A percentile compares a stretch with the other conserved stretches of the same genome.
phyloP scores from a whole-genome alignment of 2,888 invertebrate species.

The Theretra japonica region DNA sequence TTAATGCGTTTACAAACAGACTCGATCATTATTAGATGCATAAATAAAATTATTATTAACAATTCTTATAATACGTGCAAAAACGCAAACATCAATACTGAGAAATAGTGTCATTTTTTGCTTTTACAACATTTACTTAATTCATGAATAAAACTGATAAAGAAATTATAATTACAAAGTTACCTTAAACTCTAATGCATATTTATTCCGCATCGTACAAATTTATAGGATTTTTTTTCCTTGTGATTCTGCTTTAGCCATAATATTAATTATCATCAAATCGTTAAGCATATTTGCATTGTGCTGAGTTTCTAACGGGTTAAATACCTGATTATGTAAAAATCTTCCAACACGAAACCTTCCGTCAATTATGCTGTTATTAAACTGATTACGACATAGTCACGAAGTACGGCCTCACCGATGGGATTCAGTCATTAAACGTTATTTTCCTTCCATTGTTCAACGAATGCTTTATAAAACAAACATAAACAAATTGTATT shows the following conservation, averaged over 20 bases:
- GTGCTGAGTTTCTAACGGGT: slow-evolving; percentile 28
- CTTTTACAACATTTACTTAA: no score
- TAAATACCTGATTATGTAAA: slow-evolving; percentile 39
- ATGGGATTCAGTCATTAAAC: slow-evolving; percentile 37
- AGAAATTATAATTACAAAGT: no score
- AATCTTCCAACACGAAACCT: slow-evolving; percentile 53
- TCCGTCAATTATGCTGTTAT: slow-evolving; percentile 53
- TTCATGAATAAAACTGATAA: no score
- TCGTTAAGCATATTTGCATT: slow-evolving; percentile 2
- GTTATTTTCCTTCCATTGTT: slow-evolving; percentile 54
- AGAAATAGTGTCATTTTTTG: neutral
- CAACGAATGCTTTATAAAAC: slow-evolving; percentile 32
- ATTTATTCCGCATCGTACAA: no score
- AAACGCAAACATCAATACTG: neutral
- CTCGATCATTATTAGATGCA: neutral
- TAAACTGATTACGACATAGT: slow-evolving; percentile 48
- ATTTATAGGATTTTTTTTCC: no score
- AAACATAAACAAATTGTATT: slow-evolving; percentile 5
- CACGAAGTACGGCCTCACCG: slow-evolving; percentile 38
- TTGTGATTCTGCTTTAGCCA: neutral
- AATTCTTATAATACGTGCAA: no score
- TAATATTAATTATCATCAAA: neutral
- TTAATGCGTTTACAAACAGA: neutral
- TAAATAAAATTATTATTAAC: neutral
- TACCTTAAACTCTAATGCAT: no score